phyloP scores from a whole-genome alignment of 64 coral and sea anemone genomes.

The Acropora yongei region DNA sequence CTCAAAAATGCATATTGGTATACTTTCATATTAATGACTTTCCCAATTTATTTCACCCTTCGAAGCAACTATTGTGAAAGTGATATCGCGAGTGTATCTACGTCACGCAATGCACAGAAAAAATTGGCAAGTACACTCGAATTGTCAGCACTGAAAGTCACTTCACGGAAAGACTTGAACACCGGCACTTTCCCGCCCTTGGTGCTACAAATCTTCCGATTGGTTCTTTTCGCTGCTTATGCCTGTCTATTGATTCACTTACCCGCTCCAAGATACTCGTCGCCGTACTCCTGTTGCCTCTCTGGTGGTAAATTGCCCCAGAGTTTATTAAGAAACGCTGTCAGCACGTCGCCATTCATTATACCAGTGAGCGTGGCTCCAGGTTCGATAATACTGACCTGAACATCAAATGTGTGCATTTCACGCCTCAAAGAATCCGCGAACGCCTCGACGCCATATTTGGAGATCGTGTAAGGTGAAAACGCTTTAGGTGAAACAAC shows the following conservation, averaged over 20 bases:
- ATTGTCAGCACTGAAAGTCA: too few relatives aligned
- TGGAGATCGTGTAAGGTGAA: constrained; percentile 55
- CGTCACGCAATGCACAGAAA: too few relatives aligned
- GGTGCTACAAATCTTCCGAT: too few relatives aligned
- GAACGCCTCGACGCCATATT: constrained; percentile 79
- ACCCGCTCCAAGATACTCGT: constrained; percentile 20
- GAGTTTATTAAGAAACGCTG: neutral
- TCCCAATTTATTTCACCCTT: too few relatives aligned
- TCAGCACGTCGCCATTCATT: neutral
- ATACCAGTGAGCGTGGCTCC: constrained; percentile 21
- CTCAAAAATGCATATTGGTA: too few relatives aligned
- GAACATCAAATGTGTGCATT: constrained; percentile 37
- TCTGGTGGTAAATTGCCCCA: constrained; percentile 40
- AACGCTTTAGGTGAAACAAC: constrained; percentile 23
- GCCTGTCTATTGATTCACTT: neutral
- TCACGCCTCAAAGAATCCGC: constrained; percentile 64
- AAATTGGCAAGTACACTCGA: too few relatives aligned
- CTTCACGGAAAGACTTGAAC: too few relatives aligned
- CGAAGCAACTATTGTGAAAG: too few relatives aligned
- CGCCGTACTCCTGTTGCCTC: constrained; percentile 20
- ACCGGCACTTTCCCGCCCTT: too few relatives aligned
- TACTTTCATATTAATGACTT: too few relatives aligned
- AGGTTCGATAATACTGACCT: constrained; percentile 55
- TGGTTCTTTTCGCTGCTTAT: too few relatives aligned
- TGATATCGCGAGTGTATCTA: too few relatives aligned